Conservation (phyloP, 2,113 vertebrate genomes). For the Zosterops japonicus region DNA sequence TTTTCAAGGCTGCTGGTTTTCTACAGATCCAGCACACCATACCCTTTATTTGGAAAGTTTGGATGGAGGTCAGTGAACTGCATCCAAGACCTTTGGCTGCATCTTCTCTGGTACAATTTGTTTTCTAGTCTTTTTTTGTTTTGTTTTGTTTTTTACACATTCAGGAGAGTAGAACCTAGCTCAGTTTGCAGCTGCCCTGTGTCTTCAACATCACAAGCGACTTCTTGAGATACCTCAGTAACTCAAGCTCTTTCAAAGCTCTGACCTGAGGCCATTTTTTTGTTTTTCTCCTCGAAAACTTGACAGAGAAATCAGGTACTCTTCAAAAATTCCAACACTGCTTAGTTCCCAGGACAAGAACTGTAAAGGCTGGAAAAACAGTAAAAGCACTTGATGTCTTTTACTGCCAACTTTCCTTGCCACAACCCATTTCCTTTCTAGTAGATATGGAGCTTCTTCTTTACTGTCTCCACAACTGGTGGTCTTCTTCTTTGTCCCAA, state of each 20-base stretch:
- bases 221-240: background rate
- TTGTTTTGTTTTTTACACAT: background rate
- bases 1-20: background rate
- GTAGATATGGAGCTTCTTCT: background rate
- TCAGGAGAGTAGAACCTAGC: background rate
- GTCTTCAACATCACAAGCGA: background rate
- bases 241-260: slow-evolving; percentile 5
- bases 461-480: background rate
- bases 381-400: background rate
- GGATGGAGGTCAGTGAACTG: background rate
- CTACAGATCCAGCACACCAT: background rate
- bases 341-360: background rate
- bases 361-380: background rate
- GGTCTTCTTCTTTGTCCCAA: background rate
- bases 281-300: background rate
- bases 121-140: background rate
- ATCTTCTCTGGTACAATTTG: background rate
- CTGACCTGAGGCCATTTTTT: background rate
- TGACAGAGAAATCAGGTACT: background rate
- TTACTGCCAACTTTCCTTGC: background rate
- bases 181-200: background rate
- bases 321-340: background rate
- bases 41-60: background rate
- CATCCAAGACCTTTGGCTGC: background rate
- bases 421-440: background rate